A percentile compares a stretch with the other conserved stretches of the same genome.
phyloP scores from a whole-genome alignment of 2,888 invertebrate species.

The Prosapia bicincta region DNA sequence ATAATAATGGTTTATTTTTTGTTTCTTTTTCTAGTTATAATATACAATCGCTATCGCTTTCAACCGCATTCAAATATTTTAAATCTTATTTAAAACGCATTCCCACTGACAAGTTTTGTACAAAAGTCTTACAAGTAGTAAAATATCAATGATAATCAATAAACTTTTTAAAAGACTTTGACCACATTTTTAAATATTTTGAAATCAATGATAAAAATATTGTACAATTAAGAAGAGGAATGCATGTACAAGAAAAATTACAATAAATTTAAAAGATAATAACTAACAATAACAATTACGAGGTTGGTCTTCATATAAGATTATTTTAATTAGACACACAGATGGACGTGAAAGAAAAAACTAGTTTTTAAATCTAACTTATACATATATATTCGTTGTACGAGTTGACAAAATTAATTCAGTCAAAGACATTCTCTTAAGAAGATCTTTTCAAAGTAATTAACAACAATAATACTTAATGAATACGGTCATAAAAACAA shows the following conservation, averaged over 20 bases:
- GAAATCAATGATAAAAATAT: conserved; percentile 31
- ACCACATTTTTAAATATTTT: conserved; percentile 17
- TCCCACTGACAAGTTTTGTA: conserved; percentile 31
- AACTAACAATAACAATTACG: conserved; percentile 17
- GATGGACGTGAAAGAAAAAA: conserved; percentile 8
- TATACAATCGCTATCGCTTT: conserved; percentile 20
- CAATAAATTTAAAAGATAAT: conserved; percentile 13
- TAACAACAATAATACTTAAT: conserved; percentile 14
- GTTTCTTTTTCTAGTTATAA: conserved; percentile 13
- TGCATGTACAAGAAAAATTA: conserved; percentile 25
- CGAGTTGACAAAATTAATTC: conserved; percentile 12
- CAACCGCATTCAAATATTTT: neutral
- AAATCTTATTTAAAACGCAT: conserved; percentile 8
- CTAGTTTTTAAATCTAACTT: conserved; percentile 20
- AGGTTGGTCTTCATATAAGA: neutral
- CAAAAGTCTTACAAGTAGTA: conserved; percentile 37
- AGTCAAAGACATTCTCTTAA: conserved; percentile 10
- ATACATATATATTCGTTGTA: conserved; percentile 21
- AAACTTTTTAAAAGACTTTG: conserved; percentile 20
- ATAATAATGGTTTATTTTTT: conserved; percentile 9
- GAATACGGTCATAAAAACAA: neutral
- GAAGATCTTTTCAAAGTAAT: neutral
- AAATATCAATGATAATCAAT: conserved; percentile 33
- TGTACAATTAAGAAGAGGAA: conserved; percentile 28
- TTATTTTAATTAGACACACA: conserved; percentile 6